phyloP scores from a whole-genome alignment of 2,113 vertebrate genomes.

The Gulo gulo region DNA sequence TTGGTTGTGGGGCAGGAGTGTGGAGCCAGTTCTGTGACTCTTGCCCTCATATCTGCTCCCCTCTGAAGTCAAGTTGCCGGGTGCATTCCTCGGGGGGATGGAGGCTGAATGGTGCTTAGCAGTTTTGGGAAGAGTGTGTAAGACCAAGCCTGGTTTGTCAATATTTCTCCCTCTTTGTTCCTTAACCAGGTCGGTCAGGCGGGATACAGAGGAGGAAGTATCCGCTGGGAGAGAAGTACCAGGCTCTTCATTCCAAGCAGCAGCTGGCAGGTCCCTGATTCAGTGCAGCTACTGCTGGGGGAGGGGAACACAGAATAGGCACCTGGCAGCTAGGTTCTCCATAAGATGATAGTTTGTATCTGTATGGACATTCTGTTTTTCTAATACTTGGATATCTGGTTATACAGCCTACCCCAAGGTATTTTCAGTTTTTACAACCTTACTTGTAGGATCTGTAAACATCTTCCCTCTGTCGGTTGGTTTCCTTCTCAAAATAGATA shows the following conservation, averaged over 20 bases:
- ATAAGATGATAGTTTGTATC: rapidly evolving
- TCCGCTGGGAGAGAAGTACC: neutral
- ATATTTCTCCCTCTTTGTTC: neutral
- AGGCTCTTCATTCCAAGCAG: neutral
- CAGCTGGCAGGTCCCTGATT: neutral
- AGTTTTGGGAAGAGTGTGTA: neutral
- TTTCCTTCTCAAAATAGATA: neutral
- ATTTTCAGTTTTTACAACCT: neutral
- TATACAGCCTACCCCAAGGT: neutral
- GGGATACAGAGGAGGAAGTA: neutral
- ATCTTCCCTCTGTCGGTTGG: neutral
- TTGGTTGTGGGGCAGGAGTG: neutral
- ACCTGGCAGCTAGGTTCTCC: rapidly evolving
- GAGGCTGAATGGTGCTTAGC: neutral
- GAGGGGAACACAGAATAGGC: no score
- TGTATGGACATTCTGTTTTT: neutral
- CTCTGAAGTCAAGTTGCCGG: neutral
- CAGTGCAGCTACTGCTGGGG: rapidly evolving
- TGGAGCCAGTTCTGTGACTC: rapidly evolving
- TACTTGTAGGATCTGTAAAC: neutral
- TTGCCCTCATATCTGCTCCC: rapidly evolving
- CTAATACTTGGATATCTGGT: neutral
- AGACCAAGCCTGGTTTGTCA: neutral
- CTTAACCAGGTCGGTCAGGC: neutral
- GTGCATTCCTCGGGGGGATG: neutral